Base-by-base conservation (phyloP, 2,797 vertebrate species). In the Dicrostonyx torquatus region DNA sequence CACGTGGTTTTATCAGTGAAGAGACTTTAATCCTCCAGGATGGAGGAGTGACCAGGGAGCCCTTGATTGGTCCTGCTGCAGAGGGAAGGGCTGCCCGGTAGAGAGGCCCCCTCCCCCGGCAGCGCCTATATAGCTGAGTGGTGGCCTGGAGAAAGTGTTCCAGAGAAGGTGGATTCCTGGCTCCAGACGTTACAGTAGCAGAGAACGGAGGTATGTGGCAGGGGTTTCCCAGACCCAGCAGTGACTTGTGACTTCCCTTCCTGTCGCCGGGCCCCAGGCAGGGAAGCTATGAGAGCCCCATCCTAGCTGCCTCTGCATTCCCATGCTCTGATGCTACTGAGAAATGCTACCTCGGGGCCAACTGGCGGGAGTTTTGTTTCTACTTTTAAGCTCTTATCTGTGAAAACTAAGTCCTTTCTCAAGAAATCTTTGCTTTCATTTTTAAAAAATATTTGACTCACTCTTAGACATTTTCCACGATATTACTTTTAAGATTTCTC, bases 101-200 rank as follows among this genome's bases (percentile, higher is more conserved):
- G 60, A 55, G 43, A 82, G 37, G 84, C 87, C 95, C 40, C 84
- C 94, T 87, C 96, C 96, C 87, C 93, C 64, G 0, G 2, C 82
- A 89, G 95, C n/a, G 90, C 43, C 92, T 97, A 98, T 97, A 97
- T 89, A 97, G 70, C 68, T 18, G 45, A 87, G 55, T 66, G 18
- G 72, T 34, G 45, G 58, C 92, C 76, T 40, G 0, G 43, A 64
- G 66, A 80, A 31, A 12, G 9, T 72, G 88, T 70, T 53, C 92
- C 70, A 6, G 37, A 64, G 68, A 82, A 88, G 86, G 68, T 31
- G 7, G 22, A 26, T 29, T 7, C 87, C 64, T 17, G 55, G 50
- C 58, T 94, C 60, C 87, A 68, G 87, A 84, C 70, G 20, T 50
- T 50, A 6, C 29, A 50, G 45, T 45, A 91, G 84, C 87, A 70